A percentile compares a stretch with the other conserved stretches of the same genome.
phyloP scores from a whole-genome alignment of 2,113 vertebrate species.

The Sylvilagus bachmani region DNA sequence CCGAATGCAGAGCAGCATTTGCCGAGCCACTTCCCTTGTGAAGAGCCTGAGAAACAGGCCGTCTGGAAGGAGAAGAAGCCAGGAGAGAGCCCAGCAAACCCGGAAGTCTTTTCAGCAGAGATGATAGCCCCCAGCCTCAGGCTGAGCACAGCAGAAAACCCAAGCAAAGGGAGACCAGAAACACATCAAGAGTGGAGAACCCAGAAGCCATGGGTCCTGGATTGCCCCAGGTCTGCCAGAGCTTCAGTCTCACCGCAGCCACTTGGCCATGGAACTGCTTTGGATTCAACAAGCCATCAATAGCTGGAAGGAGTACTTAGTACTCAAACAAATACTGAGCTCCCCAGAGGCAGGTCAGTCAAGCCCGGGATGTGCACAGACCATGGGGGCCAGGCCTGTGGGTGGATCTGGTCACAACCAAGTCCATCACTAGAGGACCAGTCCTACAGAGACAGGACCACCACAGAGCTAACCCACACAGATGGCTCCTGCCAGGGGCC shows the following conservation, averaged over 20 bases:
- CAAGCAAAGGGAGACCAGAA: neutral
- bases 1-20: constrained; percentile 11
- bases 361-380: accelerated
- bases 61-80: neutral
- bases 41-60: neutral
- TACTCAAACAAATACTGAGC: constrained; percentile 90
- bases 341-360: neutral
- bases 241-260: constrained; percentile 88
- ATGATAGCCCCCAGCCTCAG: neutral
- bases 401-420: neutral
- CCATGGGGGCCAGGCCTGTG: neutral
- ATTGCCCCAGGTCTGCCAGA: constrained; percentile 75
- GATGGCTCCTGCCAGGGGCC: constrained; percentile 21
- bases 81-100: neutral
- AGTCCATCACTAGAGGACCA: neutral
- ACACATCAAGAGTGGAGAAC: neutral
- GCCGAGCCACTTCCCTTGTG: neutral
- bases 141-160: neutral
- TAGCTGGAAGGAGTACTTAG: constrained; percentile 97
- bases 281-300: constrained; percentile 97
- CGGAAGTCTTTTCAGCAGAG: constrained; percentile 17
- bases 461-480: neutral
- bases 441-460: neutral
- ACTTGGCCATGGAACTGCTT: constrained; percentile 95
- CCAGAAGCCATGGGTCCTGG: constrained; percentile 71